Evolutionary conservation across 2,113 vertebrate genomes (phyloP), one percentile per base, ranked within the genome.

Genomic region (Petromus typicus): DNA sequence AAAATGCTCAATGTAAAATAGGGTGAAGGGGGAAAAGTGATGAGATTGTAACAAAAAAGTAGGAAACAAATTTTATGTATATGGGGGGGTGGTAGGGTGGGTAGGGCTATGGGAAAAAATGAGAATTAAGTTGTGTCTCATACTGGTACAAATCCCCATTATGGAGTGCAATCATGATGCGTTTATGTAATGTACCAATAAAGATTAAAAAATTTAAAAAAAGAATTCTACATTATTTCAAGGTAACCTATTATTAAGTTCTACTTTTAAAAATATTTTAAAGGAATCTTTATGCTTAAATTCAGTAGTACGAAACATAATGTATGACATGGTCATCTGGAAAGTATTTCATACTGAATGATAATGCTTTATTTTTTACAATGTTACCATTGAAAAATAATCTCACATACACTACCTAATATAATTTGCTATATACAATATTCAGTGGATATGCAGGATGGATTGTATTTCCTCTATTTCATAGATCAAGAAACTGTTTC

Each of bases 181-280:
- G n/a, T n/a, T n/a, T n/a, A n/a, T n/a, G n/a, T n/a, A n/a, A n/a
- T n/a, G n/a, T n/a, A n/a, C n/a, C n/a, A n/a, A n/a, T n/a, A n/a
- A n/a, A n/a, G n/a, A n/a, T n/a, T n/a, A n/a, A n/a, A n/a, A n/a
- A n/a, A n/a, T n/a, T n/a, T n/a, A n/a, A n/a, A n/a, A n/a, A 97
- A 84, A 57, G 18, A 96, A 94, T 76, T 85, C 43, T 93, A 86
- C 66, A 69, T 75, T 88, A 94, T 97, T 96, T 94, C 67, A 97
- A 98, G 96, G 93, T 96, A 91, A n/a, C 81, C 95, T n/a, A n/a
- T n/a, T n/a, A n/a, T 96, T 89, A 94, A 95, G 64, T 82, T 87
- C 61, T 63, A 9, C 86, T 1, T 1, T 95, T 96, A 87, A 73
- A 22, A 66, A 2, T 0, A 0, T 86, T 95, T 91, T 71, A 85